Percentiles rank a stretch among this genome's conserved stretches.
phyloP scores from a whole-genome alignment of 2,888 invertebrate genomes.

The Melikaiella ostensackeni region DNA sequence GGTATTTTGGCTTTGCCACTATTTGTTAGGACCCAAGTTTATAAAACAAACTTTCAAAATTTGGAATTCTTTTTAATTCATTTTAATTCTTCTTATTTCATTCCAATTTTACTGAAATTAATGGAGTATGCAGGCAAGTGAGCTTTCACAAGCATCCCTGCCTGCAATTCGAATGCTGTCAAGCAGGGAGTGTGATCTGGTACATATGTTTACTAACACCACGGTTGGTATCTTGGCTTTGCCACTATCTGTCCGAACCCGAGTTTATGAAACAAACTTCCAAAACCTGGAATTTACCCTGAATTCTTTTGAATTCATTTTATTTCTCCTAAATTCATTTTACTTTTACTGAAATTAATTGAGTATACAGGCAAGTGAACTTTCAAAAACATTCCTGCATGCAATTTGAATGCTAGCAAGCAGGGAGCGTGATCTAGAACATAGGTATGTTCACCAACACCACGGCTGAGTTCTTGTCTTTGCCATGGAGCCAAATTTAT shows the following conservation, averaged over 20 bases:
- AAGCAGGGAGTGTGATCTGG: neutral
- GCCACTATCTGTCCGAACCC: neutral
- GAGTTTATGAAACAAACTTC: neutral
- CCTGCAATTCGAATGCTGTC: neutral
- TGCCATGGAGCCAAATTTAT: neutral
- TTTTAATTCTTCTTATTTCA: too few relatives aligned
- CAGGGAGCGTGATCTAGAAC: constrained; percentile 1
- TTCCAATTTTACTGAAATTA: too few relatives aligned
- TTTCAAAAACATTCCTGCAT: neutral
- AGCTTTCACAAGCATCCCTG: constrained; percentile 1
- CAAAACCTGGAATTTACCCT: too few relatives aligned
- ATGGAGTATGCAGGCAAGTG: neutral
- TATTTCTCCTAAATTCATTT: too few relatives aligned
- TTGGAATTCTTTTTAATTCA: too few relatives aligned
- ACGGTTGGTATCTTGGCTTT: neutral
- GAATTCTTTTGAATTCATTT: too few relatives aligned
- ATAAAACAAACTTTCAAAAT: too few relatives aligned
- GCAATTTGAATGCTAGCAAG: constrained; percentile 16
- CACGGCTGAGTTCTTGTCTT: too few relatives aligned
- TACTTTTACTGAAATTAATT: too few relatives aligned
- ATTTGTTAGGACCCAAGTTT: too few relatives aligned
- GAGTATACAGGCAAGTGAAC: neutral
- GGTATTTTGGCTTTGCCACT: too few relatives aligned
- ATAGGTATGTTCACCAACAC: too few relatives aligned
- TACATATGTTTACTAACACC: neutral